These are phyloP conservation scores for Macroglossus sobrinus DNA, from an alignment of 2,113 vertebrate genomes.

Conservation along the genomic window DNA sequence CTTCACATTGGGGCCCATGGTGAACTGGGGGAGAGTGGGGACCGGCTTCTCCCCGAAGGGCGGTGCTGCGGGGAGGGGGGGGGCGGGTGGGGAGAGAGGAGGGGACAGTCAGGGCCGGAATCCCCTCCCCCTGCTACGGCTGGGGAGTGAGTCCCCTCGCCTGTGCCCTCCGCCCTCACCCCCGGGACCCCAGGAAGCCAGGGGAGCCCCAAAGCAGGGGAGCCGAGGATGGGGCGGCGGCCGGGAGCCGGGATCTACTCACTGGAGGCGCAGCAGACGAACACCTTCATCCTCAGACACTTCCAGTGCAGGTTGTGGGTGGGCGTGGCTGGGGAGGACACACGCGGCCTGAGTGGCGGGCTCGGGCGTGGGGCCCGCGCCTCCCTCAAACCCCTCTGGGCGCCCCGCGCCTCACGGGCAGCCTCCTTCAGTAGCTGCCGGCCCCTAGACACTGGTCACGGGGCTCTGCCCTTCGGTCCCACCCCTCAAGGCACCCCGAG, in stretches of 20 bases:
- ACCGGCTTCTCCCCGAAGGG: constrained; percentile 89
- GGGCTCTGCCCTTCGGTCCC: not conserved
- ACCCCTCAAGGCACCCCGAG: not conserved
- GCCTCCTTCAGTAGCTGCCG: not conserved
- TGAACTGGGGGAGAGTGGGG: constrained; percentile 94
- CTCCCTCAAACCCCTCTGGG: not conserved
- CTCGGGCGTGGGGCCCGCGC: not conserved
- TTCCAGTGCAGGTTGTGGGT: constrained; percentile 93
- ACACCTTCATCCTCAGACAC: constrained; percentile 97
- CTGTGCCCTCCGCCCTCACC: constrained; percentile 47
- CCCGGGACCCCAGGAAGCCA: constrained; percentile 54
- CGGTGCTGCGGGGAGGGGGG: constrained; percentile 85
- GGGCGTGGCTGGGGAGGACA: constrained; percentile 88
- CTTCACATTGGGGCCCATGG: constrained; percentile 94
- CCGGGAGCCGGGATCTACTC: constrained; percentile 72
- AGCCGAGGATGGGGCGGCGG: not conserved
- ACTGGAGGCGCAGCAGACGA: constrained; percentile 96
- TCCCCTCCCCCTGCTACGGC: constrained; percentile 57
- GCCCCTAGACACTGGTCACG: not conserved
- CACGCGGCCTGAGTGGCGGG: not conserved
- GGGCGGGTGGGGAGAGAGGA: constrained; percentile 64
- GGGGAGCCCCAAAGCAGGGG: constrained; percentile 46
- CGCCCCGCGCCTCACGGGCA: not conserved
- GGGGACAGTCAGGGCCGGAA: constrained; percentile 71
- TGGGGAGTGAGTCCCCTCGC: constrained; percentile 43